Evolutionary conservation across 2,113 vertebrate species (phyloP).

Genomic region (Orientallactaga bullata): DNA sequence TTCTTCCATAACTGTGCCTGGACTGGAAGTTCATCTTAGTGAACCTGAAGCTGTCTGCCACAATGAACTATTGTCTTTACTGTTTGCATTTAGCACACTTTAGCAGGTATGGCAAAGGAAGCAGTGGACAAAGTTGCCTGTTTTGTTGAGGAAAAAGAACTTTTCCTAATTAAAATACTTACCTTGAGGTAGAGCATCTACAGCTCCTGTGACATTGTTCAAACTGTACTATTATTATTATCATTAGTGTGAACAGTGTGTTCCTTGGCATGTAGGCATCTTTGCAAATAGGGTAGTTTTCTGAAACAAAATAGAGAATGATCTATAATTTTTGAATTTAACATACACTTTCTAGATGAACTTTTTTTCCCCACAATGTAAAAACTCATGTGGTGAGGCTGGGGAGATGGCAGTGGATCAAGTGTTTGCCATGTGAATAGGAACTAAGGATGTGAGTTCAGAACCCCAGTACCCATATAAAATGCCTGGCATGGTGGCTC

Average conservation of each 20-base stretch:
- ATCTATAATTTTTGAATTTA: slow-evolving; percentile 31
- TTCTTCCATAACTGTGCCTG: no score
- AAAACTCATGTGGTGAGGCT: not conserved
- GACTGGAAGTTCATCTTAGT: no score
- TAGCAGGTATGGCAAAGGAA: not conserved
- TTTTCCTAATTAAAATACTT: slow-evolving; percentile 70
- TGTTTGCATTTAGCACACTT: slow-evolving; percentile 72
- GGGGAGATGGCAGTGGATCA: no score
- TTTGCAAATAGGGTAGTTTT: slow-evolving; percentile 41
- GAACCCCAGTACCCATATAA: no score
- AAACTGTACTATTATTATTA: slow-evolving; percentile 23
- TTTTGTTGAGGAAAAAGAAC: slow-evolving; percentile 74
- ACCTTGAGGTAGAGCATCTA: slow-evolving; percentile 67
- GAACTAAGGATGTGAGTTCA: no score
- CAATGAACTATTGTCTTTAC: slow-evolving; percentile 72
- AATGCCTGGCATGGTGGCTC: no score
- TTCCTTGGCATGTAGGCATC: slow-evolving; percentile 49
- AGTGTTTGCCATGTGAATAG: no score
- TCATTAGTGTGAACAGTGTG: slow-evolving; percentile 36
- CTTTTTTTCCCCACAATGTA: not conserved
- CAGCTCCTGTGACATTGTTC: slow-evolving; percentile 61
- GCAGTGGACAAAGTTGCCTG: slow-evolving; percentile 54
- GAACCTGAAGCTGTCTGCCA: no score
- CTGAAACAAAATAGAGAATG: slow-evolving; percentile 46
- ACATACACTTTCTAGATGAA: not conserved